Evolutionary conservation across 2,888 invertebrate genomes (phyloP).

Genomic region (Nemotelus pantherinus): DNA sequence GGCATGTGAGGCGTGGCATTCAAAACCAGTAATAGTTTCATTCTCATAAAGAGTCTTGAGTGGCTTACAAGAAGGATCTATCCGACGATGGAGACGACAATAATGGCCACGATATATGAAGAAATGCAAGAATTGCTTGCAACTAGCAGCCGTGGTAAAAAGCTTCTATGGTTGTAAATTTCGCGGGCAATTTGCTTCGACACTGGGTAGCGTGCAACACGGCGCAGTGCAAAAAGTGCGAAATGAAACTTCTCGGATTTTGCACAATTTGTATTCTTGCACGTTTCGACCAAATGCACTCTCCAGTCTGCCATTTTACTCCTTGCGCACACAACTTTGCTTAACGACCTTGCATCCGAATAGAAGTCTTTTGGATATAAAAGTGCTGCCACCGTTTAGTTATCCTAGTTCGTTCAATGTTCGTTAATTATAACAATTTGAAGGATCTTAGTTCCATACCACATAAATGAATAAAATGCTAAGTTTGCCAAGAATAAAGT

Average conservation of each 20-base stretch:
- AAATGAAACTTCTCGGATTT: slow-evolving; percentile 48
- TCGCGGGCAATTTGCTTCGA: slow-evolving; percentile 49
- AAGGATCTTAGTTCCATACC: too few relatives aligned
- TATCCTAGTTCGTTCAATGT: not conserved
- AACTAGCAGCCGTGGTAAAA: slow-evolving; percentile 41
- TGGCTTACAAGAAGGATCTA: slow-evolving; percentile 25
- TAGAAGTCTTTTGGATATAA: not conserved
- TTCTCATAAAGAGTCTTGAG: slow-evolving; percentile 36
- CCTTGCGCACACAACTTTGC: slow-evolving; percentile 30
- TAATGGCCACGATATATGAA: not conserved
- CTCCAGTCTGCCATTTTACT: slow-evolving; percentile 16
- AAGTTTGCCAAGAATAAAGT: not conserved
- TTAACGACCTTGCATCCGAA: slow-evolving; percentile 15
- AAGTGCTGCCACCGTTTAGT: not conserved
- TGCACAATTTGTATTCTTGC: slow-evolving; percentile 47
- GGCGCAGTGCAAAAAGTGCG: slow-evolving; percentile 41
- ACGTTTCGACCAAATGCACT: slow-evolving; percentile 44
- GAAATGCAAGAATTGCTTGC: slow-evolving; percentile 37
- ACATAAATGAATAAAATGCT: not conserved
- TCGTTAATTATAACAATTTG: too few relatives aligned
- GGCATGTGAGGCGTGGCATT: slow-evolving; percentile 8
- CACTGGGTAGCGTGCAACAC: slow-evolving; percentile 28
- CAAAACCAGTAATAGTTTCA: slow-evolving; percentile 5
- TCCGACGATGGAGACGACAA: slow-evolving; percentile 6
- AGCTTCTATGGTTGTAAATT: slow-evolving; percentile 50